These are phyloP conservation scores for Bucco capensis DNA, from an alignment of 2,113 vertebrate genomes.

Conservation along the genomic window DNA sequence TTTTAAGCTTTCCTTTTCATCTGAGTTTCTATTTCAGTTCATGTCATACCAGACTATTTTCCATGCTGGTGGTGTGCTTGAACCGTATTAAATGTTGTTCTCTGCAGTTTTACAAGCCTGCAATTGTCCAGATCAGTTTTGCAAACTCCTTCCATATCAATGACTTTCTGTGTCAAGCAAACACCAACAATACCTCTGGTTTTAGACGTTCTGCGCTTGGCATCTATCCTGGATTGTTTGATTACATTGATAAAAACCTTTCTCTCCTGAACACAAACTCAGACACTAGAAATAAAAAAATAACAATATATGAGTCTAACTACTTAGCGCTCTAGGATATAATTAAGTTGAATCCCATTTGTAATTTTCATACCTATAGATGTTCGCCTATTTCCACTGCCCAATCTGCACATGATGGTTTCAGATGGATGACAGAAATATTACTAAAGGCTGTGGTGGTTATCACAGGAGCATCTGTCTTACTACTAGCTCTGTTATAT, in stretches of 20 bases:
- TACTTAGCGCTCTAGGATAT: background rate
- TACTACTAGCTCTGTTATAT: background rate
- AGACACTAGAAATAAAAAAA: background rate
- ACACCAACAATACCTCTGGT: background rate
- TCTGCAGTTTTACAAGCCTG: conserved; percentile 17
- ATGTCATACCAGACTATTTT: background rate
- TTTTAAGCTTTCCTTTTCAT: conserved; percentile 17
- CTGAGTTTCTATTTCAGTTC: conserved; percentile 22
- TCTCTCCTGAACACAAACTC: background rate
- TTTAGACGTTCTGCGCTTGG: background rate
- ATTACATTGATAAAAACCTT: background rate
- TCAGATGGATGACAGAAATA: background rate
- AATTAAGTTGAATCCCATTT: background rate
- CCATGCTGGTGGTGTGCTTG: background rate
- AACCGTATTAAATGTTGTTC: background rate
- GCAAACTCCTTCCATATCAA: background rate
- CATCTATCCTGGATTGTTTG: background rate
- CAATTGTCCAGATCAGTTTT: conserved; percentile 2
- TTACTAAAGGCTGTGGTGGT: background rate
- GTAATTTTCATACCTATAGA: background rate
- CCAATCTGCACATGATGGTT: background rate
- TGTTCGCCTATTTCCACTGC: background rate
- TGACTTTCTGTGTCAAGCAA: conserved; percentile 4
- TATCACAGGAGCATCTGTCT: background rate
- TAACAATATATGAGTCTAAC: background rate